Evolutionary conservation across 2,113 vertebrate species (phyloP).

Genomic region (Rhinolophus ferrumequinum): DNA sequence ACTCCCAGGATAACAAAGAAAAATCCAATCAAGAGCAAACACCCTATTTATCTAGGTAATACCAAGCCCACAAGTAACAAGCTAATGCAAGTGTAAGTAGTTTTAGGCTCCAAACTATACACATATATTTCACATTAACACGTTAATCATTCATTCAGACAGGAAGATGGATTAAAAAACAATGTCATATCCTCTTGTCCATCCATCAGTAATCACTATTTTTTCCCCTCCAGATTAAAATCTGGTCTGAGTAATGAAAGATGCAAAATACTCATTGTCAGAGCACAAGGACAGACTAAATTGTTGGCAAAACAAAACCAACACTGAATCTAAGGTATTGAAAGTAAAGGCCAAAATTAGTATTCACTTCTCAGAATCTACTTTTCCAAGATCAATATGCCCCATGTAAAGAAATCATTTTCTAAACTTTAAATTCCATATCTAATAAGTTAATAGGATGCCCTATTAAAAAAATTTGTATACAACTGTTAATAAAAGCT

Average conservation of each 20-base stretch:
- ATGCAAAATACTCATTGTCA: slow-evolving; percentile 24
- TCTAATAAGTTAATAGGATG: neutral
- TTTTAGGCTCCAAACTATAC: slow-evolving; percentile 20
- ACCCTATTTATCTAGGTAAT: slow-evolving; percentile 11
- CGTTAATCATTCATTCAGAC: slow-evolving; percentile 17
- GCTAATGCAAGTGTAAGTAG: slow-evolving; percentile 33
- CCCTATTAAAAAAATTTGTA: slow-evolving; percentile 22
- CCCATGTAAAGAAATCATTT: neutral
- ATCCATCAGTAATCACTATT: slow-evolving; percentile 19
- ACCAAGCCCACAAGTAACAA: slow-evolving; percentile 51
- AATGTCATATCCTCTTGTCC: slow-evolving; percentile 21
- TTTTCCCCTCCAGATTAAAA: slow-evolving; percentile 46
- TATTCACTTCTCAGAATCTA: neutral
- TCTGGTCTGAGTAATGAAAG: neutral
- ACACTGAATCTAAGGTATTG: slow-evolving; percentile 5
- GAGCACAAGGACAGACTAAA: slow-evolving; percentile 20
- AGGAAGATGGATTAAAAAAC: slow-evolving; percentile 32
- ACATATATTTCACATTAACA: slow-evolving; percentile 23
- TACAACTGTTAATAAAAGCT: neutral
- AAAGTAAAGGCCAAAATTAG: slow-evolving; percentile 30
- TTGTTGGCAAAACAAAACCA: slow-evolving; percentile 40
- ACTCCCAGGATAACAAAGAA: slow-evolving; percentile 51
- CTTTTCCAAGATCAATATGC: slow-evolving; percentile 8
- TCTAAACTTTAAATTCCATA: slow-evolving; percentile 3
- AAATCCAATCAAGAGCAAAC: slow-evolving; percentile 61